Conservation (phyloP, 2,113 vertebrate genomes). For the Leuciscus idus region DNA sequence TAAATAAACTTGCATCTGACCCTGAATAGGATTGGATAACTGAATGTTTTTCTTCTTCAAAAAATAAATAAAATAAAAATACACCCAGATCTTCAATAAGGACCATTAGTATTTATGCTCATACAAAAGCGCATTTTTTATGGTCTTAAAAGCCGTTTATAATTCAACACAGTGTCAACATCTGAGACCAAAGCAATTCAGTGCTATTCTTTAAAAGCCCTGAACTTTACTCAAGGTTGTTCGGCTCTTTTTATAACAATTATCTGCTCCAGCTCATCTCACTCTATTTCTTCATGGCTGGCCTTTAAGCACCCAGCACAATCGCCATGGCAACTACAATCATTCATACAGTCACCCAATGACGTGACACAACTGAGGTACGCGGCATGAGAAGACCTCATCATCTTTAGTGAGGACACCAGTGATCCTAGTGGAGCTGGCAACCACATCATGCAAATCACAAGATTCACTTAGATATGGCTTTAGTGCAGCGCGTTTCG, state of each 20-base stretch:
- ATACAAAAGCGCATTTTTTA: neutral
- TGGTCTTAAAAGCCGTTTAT: conserved; percentile 1
- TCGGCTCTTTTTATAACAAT: conserved; percentile 36
- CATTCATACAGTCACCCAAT: conserved; percentile 68
- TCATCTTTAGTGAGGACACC: conserved; percentile 51
- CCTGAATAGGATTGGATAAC: neutral
- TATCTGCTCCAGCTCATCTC: conserved; percentile 37
- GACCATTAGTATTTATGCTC: neutral
- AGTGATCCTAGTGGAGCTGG: neutral
- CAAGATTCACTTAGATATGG: neutral
- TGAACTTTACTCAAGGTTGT: conserved; percentile 57
- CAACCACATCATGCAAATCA: neutral
- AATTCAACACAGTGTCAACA: neutral
- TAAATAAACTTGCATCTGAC: neutral
- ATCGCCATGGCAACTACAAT: conserved; percentile 79
- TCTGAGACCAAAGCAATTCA: neutral
- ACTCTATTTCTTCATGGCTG: conserved; percentile 1
- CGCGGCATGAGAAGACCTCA: conserved; percentile 62
- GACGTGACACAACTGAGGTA: conserved; percentile 71
- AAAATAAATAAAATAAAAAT: neutral
- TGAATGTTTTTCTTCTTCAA: neutral
- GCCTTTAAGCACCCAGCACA: conserved; percentile 55
- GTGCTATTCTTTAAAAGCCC: conserved; percentile 30
- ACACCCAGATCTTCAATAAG: neutral
- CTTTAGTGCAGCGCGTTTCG: neutral